Percentiles rank a stretch among this genome's conserved stretches.
phyloP scores from a whole-genome alignment of 1,140 invertebrate genomes.

The Listronotus bonariensis region DNA sequence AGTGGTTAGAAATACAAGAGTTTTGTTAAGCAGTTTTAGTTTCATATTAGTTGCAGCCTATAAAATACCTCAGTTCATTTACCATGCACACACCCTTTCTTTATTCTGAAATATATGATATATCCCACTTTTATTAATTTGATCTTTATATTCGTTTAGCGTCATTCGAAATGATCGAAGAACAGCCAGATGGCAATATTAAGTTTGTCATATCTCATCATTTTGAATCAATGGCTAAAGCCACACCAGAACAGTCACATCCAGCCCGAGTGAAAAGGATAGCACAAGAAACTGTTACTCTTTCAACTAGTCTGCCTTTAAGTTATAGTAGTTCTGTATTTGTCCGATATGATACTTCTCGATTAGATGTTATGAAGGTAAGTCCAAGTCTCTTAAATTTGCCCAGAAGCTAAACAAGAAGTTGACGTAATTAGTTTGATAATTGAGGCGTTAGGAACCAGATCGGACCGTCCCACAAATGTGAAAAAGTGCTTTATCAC shows the following conservation, averaged over 20 bases:
- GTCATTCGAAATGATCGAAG: slow-evolving; percentile 88
- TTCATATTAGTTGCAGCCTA: no score
- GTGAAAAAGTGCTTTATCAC: no score
- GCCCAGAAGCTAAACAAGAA: no score
- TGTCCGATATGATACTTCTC: slow-evolving; percentile 91
- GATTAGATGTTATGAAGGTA: slow-evolving; percentile 95
- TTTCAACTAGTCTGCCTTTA: slow-evolving; percentile 91
- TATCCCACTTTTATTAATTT: neutral
- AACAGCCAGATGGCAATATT: slow-evolving; percentile 72
- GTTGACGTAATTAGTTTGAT: no score
- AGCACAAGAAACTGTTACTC: slow-evolving; percentile 93
- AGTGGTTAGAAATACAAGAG: no score
- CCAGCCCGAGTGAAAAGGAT: slow-evolving; percentile 87
- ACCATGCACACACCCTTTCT: no score
- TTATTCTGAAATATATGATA: no score
- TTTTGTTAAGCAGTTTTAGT: no score
- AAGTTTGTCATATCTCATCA: slow-evolving; percentile 89
- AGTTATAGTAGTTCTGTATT: slow-evolving; percentile 95
- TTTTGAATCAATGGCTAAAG: slow-evolving; percentile 86
- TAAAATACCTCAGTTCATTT: no score
- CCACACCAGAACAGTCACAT: slow-evolving; percentile 83
- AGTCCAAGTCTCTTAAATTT: slow-evolving; percentile 69
- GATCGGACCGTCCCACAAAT: no score
- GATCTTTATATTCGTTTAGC: slow-evolving; percentile 62
- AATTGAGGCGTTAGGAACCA: no score